A percentile compares a stretch with the other conserved stretches of the same genome.
Conservation (phyloP, 2,797 vertebrate genomes). For the Gallinago stenura region DNA sequence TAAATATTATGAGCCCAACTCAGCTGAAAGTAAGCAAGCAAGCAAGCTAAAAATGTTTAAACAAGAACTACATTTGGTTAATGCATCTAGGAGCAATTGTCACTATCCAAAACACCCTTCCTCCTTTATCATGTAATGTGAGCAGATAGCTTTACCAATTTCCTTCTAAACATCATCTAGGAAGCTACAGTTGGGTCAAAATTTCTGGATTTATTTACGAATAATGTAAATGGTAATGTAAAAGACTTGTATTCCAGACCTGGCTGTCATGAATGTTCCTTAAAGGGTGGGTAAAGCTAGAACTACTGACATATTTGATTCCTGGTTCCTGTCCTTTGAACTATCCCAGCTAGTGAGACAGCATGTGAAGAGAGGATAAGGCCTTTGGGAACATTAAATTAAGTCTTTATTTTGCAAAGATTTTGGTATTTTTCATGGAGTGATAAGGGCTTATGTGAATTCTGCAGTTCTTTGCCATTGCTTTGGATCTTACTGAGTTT, state of each 20-base stretch:
- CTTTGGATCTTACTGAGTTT: not conserved
- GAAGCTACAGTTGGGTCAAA: not conserved
- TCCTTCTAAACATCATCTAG: not conserved
- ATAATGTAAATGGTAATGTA: not conserved
- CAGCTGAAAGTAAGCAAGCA: conserved; percentile 46
- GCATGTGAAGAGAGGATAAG: not conserved
- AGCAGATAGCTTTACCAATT: not conserved
- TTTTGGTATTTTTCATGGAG: not conserved
- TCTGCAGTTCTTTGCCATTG: not conserved
- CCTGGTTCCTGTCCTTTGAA: not conserved
- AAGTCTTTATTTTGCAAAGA: not conserved
- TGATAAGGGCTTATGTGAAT: not conserved
- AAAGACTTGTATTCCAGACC: not conserved
- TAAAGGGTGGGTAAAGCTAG: not conserved
- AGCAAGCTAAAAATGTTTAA: conserved; percentile 48
- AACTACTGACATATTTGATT: not conserved
- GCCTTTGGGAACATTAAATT: not conserved
- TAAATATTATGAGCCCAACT: conserved; percentile 66
- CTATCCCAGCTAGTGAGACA: not conserved
- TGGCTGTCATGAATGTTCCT: not conserved
- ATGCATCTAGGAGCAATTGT: conserved; percentile 3
- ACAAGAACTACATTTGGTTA: conserved; percentile 28
- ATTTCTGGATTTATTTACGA: conserved; percentile 9
- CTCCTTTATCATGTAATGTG: not conserved
- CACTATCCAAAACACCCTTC: not conserved